Base-by-base conservation (phyloP, 2,113 vertebrate genomes). In the Alaudala cheleensis region DNA sequence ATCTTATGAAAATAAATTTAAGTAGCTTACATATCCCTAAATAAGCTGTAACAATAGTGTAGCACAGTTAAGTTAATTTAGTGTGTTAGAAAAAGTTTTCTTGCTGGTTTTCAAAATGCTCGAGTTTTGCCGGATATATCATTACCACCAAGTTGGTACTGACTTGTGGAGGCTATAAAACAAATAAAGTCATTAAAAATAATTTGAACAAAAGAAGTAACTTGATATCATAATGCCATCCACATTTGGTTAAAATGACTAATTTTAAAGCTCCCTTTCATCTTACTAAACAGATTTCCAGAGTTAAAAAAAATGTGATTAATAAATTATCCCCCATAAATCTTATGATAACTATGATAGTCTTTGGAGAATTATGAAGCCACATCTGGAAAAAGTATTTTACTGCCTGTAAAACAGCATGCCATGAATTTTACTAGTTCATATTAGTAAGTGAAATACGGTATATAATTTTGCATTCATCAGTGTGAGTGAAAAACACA, bases 261-360 rank as follows among this genome's bases (percentile, higher is more conserved):
- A 97, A 97, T 98, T 98, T 97, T 97, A 97, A 97, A 97, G 95
- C 97, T 98, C 92, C 76, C 98, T 98, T 98, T 98, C 98, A 98
- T 98, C 98, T 98, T 98, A 86, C 97, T 97, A 97, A 98, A 97
- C 97, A 97, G 98, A 98, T 98, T 97, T 98, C 97, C 95, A 94
- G 97, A 97, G 97, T 96, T 96, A 88, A 97, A 96, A 98, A 97
- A 98, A 98, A 97, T 88, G 96, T 98, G 97, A 98, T 98, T 98
- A 98, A 98, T 98, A 98, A 98, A 98, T 98, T 98, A 98, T 98
- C 97, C 97, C 96, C 91, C 98, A 98, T 98, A 98, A 98, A 98
- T 98, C 98, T 98, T 98, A 98, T 97, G 98, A 98, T 98, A 98
- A 98, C 98, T 97, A 96, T 96, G 98, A 98, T 97, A 97, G 97